Percentiles rank a stretch among this genome's conserved stretches.
These are phyloP conservation scores for Jaculus jaculus DNA, from an alignment of 2,113 vertebrate species.

Conservation along the genomic window DNA sequence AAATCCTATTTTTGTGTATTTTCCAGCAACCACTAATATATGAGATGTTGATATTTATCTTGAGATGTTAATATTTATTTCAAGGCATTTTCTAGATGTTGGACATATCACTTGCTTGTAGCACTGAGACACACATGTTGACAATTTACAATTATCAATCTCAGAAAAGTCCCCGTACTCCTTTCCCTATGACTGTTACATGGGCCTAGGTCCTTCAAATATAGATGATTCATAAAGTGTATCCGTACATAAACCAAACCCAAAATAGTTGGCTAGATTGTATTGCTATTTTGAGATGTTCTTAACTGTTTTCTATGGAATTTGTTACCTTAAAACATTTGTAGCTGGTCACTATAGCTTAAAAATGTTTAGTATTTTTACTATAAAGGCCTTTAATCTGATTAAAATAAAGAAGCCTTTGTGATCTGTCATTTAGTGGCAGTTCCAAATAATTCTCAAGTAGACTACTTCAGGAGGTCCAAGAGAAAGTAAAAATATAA, in stretches of 20 bases:
- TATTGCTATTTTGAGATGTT: constrained; percentile 65
- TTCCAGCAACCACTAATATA: constrained; percentile 39
- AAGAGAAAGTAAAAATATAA: constrained; percentile 30
- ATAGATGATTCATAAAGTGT: constrained; percentile 42
- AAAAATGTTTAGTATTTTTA: constrained; percentile 52
- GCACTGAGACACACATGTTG: constrained; percentile 18
- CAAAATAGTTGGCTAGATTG: constrained; percentile 71
- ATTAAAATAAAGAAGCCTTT: constrained; percentile 61
- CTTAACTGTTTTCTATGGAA: constrained; percentile 75
- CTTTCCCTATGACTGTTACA: constrained; percentile 17
- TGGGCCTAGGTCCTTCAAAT: constrained; percentile 57
- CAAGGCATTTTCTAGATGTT: constrained; percentile 71
- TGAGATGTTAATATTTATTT: constrained; percentile 59
- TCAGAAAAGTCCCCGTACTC: constrained; percentile 55
- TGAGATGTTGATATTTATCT: constrained; percentile 1
- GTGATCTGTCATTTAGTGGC: neutral
- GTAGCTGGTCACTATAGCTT: constrained; percentile 53
- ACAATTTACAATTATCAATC: constrained; percentile 68
- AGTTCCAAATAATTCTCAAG: constrained; percentile 20
- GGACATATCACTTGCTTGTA: constrained; percentile 70
- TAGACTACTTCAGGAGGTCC: neutral
- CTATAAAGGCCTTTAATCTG: constrained; percentile 32
- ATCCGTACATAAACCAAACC: constrained; percentile 68
- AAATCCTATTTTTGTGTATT: constrained; percentile 61
- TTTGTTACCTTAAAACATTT: constrained; percentile 71